Base-by-base conservation (phyloP, 1,140 invertebrate species). In the Manduca sexta region DNA sequence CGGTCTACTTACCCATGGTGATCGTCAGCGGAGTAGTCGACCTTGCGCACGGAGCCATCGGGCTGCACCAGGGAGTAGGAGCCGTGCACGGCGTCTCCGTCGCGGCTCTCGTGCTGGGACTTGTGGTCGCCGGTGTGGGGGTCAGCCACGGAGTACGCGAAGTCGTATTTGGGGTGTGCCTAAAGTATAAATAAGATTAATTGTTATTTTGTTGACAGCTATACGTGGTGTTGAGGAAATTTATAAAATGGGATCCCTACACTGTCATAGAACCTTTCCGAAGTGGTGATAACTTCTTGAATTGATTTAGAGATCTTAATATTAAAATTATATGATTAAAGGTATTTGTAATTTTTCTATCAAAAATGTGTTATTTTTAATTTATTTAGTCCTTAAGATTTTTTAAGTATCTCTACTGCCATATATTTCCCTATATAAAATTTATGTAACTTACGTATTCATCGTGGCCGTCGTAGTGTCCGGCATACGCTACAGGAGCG, bases 111-210 rank as follows among this genome's bases (percentile, higher is more conserved):
- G 49, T 65, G 65, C 52, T 69, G 65, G 2, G 58, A 53, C 53
- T 69, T 69, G 40, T 62, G 53, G 56, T 69, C 65, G 17, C 65
- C 65, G 29, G 56, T 67, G 58, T 72, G 63, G 0, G 73, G 61
- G 61, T 88, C 86, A 10, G 81, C 58, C 6, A 89, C 86, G 30
- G 76, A 79, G 60, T 89, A 89, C 2, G 71, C 65, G 54, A 74
- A 88, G 53, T 70, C 78, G 71, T 88, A 88, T 51, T 69, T 62
- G 6, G 69, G 69, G 31, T 72, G 57, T 30, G 58, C 54, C 69
- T 72, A 44, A 12, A 60, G 40, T 29, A 45, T 18, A 14, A 43
- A 56, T 31, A 31, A 18, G 16, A n/a, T 3, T 30, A 16, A 8
- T 12, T 34, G 11, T 34, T 12, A 12, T 30, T 30, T 30, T 30